These are phyloP conservation scores for Anadara kagoshimensis DNA, from an alignment of 1,140 invertebrate genomes.

Conservation along the genomic window DNA sequence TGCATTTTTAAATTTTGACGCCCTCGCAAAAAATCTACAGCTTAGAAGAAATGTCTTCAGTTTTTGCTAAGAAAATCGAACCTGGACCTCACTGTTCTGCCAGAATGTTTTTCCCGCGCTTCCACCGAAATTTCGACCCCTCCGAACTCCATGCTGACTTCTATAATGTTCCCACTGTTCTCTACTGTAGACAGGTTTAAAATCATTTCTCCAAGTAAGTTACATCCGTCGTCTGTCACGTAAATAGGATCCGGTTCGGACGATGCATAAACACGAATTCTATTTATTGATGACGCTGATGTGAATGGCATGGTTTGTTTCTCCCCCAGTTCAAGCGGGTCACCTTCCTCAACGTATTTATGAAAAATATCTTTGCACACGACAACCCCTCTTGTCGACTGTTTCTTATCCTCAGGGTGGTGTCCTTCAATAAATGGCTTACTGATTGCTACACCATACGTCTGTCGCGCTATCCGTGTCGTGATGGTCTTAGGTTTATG, in stretches of 20 bases:
- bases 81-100: constrained; percentile 2
- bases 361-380: constrained; percentile 39
- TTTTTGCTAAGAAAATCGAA: constrained; percentile 27
- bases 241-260: constrained; percentile 14
- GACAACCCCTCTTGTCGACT: constrained; percentile 1
- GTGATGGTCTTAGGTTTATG: constrained; percentile 27
- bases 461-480: constrained; percentile 18
- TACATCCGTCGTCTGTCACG: constrained; percentile 22
- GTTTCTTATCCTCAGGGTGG: constrained; percentile 22
- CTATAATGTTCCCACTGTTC: constrained; percentile 5
- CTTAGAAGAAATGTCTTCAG: no score
- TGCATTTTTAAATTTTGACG: no score
- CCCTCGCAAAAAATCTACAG: no score
- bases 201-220: constrained; percentile 27
- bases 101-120: constrained; percentile 3
- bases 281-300: constrained; percentile 7
- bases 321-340: constrained; percentile 26
- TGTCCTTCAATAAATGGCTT: constrained; percentile 33
- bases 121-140: constrained; percentile 17
- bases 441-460: constrained; percentile 39
- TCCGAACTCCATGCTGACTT: constrained; percentile 19
- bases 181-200: constrained; percentile 5
- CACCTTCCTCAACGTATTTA: constrained; percentile 35
- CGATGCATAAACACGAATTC: constrained; percentile 26
- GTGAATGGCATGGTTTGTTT: constrained; percentile 29